These are phyloP conservation scores for Aphis gossypii DNA, from an alignment of 1,140 invertebrate genomes.

Conservation along the genomic window DNA sequence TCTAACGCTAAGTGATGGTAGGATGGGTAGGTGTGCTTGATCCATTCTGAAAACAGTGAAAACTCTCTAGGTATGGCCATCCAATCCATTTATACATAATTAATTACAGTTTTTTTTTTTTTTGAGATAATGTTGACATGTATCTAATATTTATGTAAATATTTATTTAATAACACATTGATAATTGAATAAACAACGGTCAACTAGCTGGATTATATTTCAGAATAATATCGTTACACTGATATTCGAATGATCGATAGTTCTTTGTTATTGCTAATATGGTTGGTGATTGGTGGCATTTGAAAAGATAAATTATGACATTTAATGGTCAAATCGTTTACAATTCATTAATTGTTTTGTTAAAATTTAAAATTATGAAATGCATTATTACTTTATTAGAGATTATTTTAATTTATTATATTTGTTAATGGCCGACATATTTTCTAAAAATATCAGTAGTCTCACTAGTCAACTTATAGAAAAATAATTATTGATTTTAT, in stretches of 20 bases:
- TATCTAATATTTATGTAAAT: neutral
- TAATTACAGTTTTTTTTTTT: neutral
- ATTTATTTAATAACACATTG: neutral
- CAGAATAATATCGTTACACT: neutral
- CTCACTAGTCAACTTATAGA: neutral
- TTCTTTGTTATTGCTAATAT: neutral
- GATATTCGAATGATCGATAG: neutral
- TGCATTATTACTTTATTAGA: neutral
- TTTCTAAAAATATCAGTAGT: too few relatives aligned
- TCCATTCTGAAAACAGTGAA: neutral
- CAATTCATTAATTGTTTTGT: neutral
- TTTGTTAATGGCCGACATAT: neutral
- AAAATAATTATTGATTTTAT: neutral
- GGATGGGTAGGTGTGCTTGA: neutral
- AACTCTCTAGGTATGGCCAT: fast-evolving
- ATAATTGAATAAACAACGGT: neutral
- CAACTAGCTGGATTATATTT: neutral
- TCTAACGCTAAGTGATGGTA: neutral
- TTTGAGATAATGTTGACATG: neutral
- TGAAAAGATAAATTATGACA: neutral
- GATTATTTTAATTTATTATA: neutral
- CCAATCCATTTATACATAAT: neutral
- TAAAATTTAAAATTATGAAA: neutral
- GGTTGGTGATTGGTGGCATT: neutral
- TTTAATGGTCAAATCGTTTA: neutral